These are phyloP conservation scores for Clivina fossor DNA, from an alignment of 2,888 invertebrate species.

Conservation along the genomic window DNA sequence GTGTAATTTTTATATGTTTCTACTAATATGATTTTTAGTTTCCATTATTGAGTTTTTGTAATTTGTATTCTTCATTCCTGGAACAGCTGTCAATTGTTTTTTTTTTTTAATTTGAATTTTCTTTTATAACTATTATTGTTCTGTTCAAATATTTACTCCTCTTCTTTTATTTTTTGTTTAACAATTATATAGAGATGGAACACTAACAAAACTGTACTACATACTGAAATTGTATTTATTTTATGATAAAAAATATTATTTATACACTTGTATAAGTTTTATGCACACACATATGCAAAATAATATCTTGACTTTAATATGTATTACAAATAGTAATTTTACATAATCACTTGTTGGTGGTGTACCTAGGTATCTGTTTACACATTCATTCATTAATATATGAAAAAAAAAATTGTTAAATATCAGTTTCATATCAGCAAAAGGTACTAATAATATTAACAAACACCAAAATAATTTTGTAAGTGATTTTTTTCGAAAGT, in stretches of 20 bases:
- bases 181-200: too few relatives aligned
- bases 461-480: slow-evolving; percentile 25
- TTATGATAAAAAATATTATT: not conserved
- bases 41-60: slow-evolving; percentile 7
- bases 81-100: slow-evolving; percentile 24
- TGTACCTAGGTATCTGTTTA: too few relatives aligned
- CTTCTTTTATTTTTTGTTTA: slow-evolving; percentile 1
- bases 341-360: too few relatives aligned
- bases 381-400: too few relatives aligned
- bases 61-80: slow-evolving; percentile 14
- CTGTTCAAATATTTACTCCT: not conserved
- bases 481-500: slow-evolving; percentile 14
- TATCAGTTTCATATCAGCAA: slow-evolving; percentile 20
- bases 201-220: not conserved
- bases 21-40: not conserved
- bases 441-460: slow-evolving; percentile 17
- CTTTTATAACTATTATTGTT: not conserved
- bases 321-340: too few relatives aligned
- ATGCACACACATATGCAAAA: not conserved
- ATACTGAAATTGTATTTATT: not conserved
- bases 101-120: slow-evolving; percentile 5
- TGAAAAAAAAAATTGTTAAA: too few relatives aligned
- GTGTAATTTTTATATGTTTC: slow-evolving; percentile 1
- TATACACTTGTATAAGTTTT: not conserved
- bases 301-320: too few relatives aligned